Evolutionary conservation across 2,113 vertebrate genomes (phyloP).

Genomic region (Struthidea cinerea): DNA sequence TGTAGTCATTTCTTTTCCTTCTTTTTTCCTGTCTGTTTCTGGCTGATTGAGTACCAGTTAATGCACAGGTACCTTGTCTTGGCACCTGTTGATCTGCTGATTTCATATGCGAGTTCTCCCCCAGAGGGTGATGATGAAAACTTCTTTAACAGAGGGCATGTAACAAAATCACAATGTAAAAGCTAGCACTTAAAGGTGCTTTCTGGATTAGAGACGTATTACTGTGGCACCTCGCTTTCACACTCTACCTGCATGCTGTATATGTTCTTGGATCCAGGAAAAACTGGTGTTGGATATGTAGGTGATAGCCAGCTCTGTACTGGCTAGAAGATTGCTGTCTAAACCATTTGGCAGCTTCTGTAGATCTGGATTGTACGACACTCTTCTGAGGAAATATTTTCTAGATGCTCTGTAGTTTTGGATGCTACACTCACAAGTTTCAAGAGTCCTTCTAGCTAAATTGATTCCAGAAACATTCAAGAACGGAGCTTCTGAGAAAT

Average conservation of each 20-base stretch:
- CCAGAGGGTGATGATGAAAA: neutral
- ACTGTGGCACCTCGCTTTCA: neutral
- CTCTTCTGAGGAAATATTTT: neutral
- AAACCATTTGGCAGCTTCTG: neutral
- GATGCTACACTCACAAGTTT: neutral
- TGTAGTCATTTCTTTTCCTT: neutral
- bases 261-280: neutral
- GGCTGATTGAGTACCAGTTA: neutral
- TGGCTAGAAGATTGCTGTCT: neutral
- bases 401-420: neutral
- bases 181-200: neutral
- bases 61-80: neutral
- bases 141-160: neutral
- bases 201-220: neutral
- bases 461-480: neutral
- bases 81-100: neutral
- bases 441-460: neutral
- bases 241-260: neutral
- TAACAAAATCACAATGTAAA: neutral
- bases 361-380: neutral
- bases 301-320: neutral
- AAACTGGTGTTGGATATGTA: neutral
- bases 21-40: neutral
- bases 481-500: neutral
- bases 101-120: neutral